phyloP scores from a whole-genome alignment of 1,140 invertebrate genomes.

The Trachymyrmex septentrionalis region DNA sequence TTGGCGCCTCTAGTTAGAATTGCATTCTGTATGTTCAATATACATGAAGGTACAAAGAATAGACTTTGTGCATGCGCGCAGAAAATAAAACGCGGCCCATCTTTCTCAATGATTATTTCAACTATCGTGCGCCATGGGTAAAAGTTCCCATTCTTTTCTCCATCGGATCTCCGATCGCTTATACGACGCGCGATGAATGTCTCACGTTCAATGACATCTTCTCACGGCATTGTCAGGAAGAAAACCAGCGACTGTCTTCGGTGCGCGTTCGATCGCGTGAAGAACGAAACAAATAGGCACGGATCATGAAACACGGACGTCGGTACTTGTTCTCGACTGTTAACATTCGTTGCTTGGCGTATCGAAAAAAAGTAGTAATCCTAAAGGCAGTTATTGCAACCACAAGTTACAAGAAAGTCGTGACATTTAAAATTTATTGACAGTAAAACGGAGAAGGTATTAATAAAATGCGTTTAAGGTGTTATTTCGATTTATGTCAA shows the following conservation, averaged over 20 bases:
- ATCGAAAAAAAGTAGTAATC: not conserved
- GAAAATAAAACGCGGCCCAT: constrained; percentile 44
- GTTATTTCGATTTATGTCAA: not conserved
- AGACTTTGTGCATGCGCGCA: constrained; percentile 19
- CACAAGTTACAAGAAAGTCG: not conserved
- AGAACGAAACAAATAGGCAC: constrained; percentile 27
- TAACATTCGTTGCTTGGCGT: not conserved
- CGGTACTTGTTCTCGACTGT: not conserved
- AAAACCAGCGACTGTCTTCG: constrained; percentile 26
- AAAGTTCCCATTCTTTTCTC: constrained; percentile 39
- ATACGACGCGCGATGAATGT: constrained; percentile 38
- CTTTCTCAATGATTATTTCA: constrained; percentile 55
- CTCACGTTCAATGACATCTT: constrained; percentile 35
- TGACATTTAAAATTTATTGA: not conserved
- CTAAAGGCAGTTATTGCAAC: not conserved
- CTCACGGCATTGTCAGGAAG: constrained; percentile 43
- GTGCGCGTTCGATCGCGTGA: constrained; percentile 45
- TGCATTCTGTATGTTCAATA: not conserved
- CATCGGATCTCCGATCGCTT: constrained; percentile 24
- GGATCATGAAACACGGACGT: constrained; percentile 51
- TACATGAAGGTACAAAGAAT: constrained; percentile 28
- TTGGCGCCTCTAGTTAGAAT: constrained; percentile 13
- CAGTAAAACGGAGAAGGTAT: not conserved
- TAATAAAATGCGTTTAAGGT: not conserved
- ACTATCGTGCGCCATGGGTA: constrained; percentile 36